Base-by-base conservation (phyloP, 2,113 vertebrate genomes). In the Psilopogon haemacephalus region DNA sequence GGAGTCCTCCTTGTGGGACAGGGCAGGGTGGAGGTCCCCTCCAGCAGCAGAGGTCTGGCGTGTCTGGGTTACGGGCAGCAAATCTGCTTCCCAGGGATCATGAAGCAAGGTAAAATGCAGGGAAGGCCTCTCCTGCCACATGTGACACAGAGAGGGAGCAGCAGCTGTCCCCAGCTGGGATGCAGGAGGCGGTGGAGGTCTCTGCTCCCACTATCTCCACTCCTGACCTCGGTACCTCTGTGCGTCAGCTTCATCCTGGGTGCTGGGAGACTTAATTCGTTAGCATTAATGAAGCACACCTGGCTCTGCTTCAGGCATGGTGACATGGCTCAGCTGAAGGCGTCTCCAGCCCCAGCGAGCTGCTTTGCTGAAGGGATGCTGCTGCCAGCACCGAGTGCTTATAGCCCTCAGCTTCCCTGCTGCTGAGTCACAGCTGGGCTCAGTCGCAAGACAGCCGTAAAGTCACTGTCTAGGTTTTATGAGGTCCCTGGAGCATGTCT, bases 381-480 rank as follows among this genome's bases (percentile, higher is more conserved):
- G 59, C 69, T 67, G 35, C 58, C 74, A 40, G 67, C 6, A 2
- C 38, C 0, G 2, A 30, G 33, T 32, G 65, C 3, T 76, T 70
- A 21, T 8, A 84, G 65, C 37, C 70, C 70, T 50, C 3, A 0
- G 14, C 33, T 59, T 60, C 59, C 76, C 84, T 69, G 42, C 79
- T 94, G 91, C 87, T 96, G 89, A 84, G 87, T 89, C 77, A 95
- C 65, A 67, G 84, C n/a, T 13, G 3, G 69, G 70, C 40, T 89
- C 4, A 5, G 73, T 2, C 5, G 1, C 84, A 67, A 23, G 74
- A 10, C 28, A 33, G 81, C 65, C 86, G 58, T 46, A 33, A 86
- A 86, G 65, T 28, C 48, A 0, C 33, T 55, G 6, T 13, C 35
- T 21, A 8, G 62, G 19, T 70, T 83, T 91, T 75, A 7, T 46